phyloP scores from a whole-genome alignment of 2,797 vertebrate species.

The Alfaro cultratus region DNA sequence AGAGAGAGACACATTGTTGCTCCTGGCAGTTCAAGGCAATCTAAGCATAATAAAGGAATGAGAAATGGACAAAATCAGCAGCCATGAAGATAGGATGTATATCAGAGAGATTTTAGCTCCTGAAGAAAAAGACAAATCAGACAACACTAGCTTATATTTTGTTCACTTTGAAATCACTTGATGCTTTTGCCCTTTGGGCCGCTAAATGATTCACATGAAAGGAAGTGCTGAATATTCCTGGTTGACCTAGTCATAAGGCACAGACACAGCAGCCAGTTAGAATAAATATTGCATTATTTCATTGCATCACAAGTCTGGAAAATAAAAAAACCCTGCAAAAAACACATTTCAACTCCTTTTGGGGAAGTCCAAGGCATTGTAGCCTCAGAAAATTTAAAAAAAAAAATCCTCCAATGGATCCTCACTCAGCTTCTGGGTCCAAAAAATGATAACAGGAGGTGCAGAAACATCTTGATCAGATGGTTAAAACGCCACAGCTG shows the following conservation, averaged over 20 bases:
- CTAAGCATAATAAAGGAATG: constrained; percentile 13
- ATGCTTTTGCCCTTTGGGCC: not conserved
- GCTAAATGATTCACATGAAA: constrained; percentile 6
- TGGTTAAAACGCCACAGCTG: too few species aligned
- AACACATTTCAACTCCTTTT: not conserved
- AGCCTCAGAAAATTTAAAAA: not conserved
- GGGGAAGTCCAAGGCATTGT: not conserved
- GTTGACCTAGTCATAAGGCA: not conserved
- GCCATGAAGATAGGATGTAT: not conserved
- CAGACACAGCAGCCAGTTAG: not conserved
- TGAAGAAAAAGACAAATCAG: not conserved
- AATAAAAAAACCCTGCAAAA: not conserved
- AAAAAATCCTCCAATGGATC: not conserved
- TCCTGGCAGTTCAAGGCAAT: constrained; percentile 17
- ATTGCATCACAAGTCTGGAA: not conserved
- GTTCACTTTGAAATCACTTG: not conserved
- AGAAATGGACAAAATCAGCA: constrained; percentile 10
- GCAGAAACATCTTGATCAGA: not conserved
- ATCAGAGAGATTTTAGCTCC: not conserved
- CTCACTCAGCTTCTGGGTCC: not conserved
- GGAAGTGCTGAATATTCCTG: not conserved
- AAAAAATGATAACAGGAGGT: not conserved
- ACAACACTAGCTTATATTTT: not conserved
- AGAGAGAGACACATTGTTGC: constrained; percentile 18
- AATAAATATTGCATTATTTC: not conserved